A percentile compares a stretch with the other conserved stretches of the same genome.
Evolutionary conservation across 1,140 invertebrate species (phyloP).

Genomic region (Heliconius himera): DNA sequence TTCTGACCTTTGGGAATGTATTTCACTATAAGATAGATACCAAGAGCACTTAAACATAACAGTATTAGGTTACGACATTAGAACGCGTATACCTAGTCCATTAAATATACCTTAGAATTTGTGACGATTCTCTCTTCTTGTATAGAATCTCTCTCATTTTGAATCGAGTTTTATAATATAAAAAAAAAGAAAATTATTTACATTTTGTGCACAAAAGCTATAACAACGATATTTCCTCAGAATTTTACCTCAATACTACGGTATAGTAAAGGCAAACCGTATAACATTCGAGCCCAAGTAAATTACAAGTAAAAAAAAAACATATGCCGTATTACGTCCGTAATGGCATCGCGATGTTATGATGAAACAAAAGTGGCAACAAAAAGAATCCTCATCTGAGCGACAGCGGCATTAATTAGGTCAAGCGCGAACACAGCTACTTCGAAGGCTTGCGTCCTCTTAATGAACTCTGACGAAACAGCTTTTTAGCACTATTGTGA

Average conservation of each 20-base stretch:
- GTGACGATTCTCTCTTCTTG: too few species aligned
- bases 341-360: constrained; percentile 17
- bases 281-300: not conserved
- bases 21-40: too few species aligned
- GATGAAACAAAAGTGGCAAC: constrained; percentile 26
- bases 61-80: too few species aligned
- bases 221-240: not conserved
- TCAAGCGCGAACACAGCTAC: constrained; percentile 25
- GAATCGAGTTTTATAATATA: too few species aligned
- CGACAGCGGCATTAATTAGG: constrained; percentile 22
- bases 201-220: too few species aligned
- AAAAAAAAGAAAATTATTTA: too few species aligned
- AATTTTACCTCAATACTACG: not conserved
- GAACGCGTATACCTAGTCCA: too few species aligned
- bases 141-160: too few species aligned
- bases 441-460: constrained; percentile 21
- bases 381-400: constrained; percentile 29
- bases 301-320: not conserved
- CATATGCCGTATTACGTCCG: constrained; percentile 3
- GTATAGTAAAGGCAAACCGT: not conserved
- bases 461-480: constrained; percentile 33
- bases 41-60: too few species aligned
- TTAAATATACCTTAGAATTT: too few species aligned
- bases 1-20: too few species aligned
- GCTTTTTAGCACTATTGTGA: constrained; percentile 23